Conservation (phyloP, 2,888 invertebrate genomes). For the Epinotia bilunana region DNA sequence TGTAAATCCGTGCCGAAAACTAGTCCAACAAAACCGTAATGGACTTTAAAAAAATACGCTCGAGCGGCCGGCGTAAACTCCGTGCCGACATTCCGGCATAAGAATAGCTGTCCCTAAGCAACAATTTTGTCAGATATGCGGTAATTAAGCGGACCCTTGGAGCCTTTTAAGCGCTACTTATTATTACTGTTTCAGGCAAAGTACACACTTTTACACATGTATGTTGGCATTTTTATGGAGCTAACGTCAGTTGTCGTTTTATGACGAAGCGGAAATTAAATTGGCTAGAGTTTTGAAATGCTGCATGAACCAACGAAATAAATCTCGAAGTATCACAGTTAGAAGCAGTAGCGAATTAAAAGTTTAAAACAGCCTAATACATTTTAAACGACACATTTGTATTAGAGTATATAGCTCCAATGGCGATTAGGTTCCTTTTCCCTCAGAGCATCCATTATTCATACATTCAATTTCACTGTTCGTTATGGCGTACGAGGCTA, state of each 20-base stretch:
- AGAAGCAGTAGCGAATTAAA: too few relatives aligned
- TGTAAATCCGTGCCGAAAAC: conserved; percentile 22
- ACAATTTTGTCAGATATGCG: conserved; percentile 39
- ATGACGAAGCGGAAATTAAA: not conserved
- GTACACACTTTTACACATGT: too few relatives aligned
- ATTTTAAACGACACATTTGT: too few relatives aligned
- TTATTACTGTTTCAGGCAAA: conserved; percentile 21
- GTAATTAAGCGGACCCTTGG: conserved; percentile 29
- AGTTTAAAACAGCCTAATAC: too few relatives aligned
- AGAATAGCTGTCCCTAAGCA: conserved; percentile 40
- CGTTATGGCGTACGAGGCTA: too few relatives aligned
- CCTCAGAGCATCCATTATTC: too few relatives aligned
- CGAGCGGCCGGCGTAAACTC: conserved; percentile 10
- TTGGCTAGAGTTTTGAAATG: not conserved
- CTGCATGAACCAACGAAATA: not conserved
- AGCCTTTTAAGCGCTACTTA: conserved; percentile 24
- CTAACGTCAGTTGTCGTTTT: not conserved
- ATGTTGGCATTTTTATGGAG: not conserved
- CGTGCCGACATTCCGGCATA: conserved; percentile 25
- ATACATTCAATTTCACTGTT: too few relatives aligned
- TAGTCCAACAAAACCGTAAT: conserved; percentile 29
- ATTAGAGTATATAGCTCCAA: too few relatives aligned
- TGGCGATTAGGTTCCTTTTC: too few relatives aligned
- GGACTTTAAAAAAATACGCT: conserved; percentile 31
- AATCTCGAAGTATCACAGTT: too few relatives aligned